These are phyloP conservation scores for Cosmorhoe ocellata DNA, from an alignment of 2,888 invertebrate species.

Conservation along the genomic window DNA sequence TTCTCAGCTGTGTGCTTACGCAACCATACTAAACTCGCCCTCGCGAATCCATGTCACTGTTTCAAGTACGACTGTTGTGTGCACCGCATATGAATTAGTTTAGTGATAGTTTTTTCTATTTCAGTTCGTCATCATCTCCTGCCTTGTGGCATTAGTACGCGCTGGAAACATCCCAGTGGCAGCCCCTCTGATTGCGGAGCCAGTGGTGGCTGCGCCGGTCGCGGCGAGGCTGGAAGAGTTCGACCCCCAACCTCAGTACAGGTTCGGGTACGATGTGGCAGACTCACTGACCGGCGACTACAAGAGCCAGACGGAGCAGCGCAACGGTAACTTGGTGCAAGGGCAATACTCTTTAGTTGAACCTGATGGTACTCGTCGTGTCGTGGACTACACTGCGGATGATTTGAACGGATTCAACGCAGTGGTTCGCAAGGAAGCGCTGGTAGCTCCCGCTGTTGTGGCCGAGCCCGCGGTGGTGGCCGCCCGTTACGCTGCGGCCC, in stretches of 20 bases:
- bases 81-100: slow-evolving; percentile 40
- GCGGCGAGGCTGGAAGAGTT: slow-evolving; percentile 64
- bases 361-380: slow-evolving; percentile 65
- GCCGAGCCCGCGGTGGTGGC: slow-evolving; percentile 41
- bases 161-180: slow-evolving; percentile 53
- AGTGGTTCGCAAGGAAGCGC: slow-evolving; percentile 61
- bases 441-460: slow-evolving; percentile 39
- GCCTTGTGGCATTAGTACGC: slow-evolving; percentile 58
- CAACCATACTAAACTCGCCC: slow-evolving; percentile 65
- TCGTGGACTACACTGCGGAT: slow-evolving; percentile 67
- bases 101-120: slow-evolving; percentile 34
- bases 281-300: slow-evolving; percentile 69
- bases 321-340: slow-evolving; percentile 77
- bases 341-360: slow-evolving; percentile 67
- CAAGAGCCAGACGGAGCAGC: slow-evolving; percentile 71
- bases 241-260: slow-evolving; percentile 83
- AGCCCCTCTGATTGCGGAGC: slow-evolving; percentile 45
- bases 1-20: slow-evolving; percentile 68
- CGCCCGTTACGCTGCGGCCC: slow-evolving; percentile 36
- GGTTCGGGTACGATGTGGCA: slow-evolving; percentile 65
- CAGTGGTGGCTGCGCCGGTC: slow-evolving; percentile 49
- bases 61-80: slow-evolving; percentile 67
- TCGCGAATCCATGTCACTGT: slow-evolving; percentile 73
- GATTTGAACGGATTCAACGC: slow-evolving; percentile 69
- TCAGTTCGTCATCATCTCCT: slow-evolving; percentile 62